Conservation (phyloP, 2,888 invertebrate species). For the Drosophila nigricruria region DNA sequence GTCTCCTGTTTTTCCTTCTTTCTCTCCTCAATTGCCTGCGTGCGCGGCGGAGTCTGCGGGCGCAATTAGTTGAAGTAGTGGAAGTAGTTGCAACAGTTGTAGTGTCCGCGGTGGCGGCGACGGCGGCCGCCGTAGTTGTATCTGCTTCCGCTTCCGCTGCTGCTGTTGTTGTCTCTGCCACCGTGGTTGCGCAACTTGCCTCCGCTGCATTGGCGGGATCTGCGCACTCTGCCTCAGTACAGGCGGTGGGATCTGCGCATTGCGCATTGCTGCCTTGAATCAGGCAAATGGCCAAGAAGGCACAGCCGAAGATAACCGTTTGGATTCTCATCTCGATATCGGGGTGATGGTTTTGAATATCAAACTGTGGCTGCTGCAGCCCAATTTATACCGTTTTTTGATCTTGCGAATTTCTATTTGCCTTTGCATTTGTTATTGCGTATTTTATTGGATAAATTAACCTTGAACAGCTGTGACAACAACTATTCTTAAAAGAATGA, state of each 20-base stretch:
- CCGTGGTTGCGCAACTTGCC: background rate
- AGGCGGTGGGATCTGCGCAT: background rate
- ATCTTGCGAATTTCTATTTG: background rate
- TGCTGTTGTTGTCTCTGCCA: background rate
- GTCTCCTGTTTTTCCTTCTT: background rate
- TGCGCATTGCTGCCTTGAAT: slow-evolving; percentile 7
- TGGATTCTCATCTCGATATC: slow-evolving; percentile 16
- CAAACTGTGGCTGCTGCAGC: background rate
- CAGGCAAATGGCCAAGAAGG: slow-evolving; percentile 19
- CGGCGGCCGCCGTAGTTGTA: background rate
- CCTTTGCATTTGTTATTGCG: background rate
- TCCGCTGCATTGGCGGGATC: slow-evolving; percentile 1
- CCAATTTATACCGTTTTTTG: slow-evolving; percentile 11
- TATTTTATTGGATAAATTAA: background rate
- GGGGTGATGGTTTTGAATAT: background rate
- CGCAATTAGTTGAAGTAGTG: too few relatives aligned
- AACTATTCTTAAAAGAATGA: background rate
- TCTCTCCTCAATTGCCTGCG: background rate
- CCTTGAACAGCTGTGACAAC: background rate
- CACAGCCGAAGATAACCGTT: slow-evolving; percentile 25
- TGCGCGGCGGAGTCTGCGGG: background rate
- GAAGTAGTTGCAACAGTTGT: too few relatives aligned
- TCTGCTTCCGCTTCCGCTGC: background rate
- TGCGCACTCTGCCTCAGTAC: slow-evolving; percentile 8
- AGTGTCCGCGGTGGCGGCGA: background rate